Evolutionary conservation across 2,113 vertebrate genomes (phyloP).

Genomic region (Plotosus lineatus): DNA sequence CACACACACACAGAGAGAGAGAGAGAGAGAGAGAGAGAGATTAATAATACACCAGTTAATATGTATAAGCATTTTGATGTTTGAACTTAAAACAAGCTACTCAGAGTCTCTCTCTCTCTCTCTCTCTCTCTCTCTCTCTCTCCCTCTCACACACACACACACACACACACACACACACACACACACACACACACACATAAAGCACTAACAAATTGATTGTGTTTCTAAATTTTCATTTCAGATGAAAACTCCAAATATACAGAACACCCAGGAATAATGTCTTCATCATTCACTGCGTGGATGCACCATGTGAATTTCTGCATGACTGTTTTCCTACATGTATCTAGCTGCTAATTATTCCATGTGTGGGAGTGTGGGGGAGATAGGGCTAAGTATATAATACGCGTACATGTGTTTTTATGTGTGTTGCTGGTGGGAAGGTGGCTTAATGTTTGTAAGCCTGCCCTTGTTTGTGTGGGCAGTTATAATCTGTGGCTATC

Average conservation of each 20-base stretch:
- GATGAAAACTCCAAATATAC: neutral
- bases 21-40: too few relatives aligned
- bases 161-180: neutral
- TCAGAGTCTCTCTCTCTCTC: neutral
- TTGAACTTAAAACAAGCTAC: neutral
- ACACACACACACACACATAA: neutral
- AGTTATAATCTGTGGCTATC: slow-evolving; percentile 12
- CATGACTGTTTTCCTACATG: neutral
- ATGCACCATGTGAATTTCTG: neutral
- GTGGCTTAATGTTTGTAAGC: slow-evolving; percentile 1
- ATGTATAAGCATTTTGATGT: neutral
- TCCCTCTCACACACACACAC: neutral
- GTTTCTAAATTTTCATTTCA: neutral
- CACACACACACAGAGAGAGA: too few relatives aligned
- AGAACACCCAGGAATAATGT: neutral
- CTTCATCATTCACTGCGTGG: neutral
- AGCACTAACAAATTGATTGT: neutral
- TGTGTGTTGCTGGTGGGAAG: slow-evolving; percentile 15
- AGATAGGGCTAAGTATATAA: slow-evolving; percentile 10
- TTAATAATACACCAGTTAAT: neutral
- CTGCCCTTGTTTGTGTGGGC: slow-evolving; percentile 22
- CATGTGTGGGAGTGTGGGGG: neutral
- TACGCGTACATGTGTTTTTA: slow-evolving; percentile 6
- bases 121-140: neutral
- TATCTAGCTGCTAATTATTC: slow-evolving; percentile 20